phyloP scores from a whole-genome alignment of 2,797 vertebrate species.

The Phataginus tricuspis region DNA sequence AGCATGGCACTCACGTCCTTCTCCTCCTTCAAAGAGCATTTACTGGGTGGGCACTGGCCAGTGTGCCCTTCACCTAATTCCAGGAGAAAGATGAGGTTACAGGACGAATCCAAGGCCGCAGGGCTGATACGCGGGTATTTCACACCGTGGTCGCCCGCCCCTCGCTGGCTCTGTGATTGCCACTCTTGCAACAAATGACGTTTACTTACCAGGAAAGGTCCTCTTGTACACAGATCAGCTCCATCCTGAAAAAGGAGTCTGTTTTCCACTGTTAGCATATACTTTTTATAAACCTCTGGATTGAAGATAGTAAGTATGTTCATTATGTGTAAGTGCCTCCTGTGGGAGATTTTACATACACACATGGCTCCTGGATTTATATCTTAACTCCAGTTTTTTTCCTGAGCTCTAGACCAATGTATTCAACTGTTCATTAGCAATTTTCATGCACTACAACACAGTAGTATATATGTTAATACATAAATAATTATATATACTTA shows the following conservation, averaged over 20 bases:
- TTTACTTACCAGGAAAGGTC: background rate
- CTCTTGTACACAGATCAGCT: background rate
- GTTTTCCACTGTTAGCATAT: background rate
- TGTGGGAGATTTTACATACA: background rate
- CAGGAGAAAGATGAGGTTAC: background rate
- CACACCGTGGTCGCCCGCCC: accelerated
- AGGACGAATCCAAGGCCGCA: background rate
- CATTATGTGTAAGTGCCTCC: background rate
- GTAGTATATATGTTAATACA: background rate
- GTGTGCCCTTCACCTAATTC: background rate
- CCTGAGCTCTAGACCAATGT: background rate
- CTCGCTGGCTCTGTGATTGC: background rate
- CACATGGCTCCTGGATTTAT: background rate
- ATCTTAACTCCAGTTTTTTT: background rate
- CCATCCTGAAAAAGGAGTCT: background rate
- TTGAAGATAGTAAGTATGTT: background rate
- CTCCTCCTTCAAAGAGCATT: background rate
- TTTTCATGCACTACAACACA: background rate
- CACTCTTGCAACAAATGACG: background rate
- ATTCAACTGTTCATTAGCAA: background rate
- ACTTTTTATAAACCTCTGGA: background rate
- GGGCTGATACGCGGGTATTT: background rate
- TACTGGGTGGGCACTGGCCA: too few species aligned
- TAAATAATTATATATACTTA: background rate
- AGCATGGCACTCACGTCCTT: accelerated